Evolutionary conservation across 2,888 invertebrate genomes (phyloP).

Genomic region (Rhaphigaster nebulosa): DNA sequence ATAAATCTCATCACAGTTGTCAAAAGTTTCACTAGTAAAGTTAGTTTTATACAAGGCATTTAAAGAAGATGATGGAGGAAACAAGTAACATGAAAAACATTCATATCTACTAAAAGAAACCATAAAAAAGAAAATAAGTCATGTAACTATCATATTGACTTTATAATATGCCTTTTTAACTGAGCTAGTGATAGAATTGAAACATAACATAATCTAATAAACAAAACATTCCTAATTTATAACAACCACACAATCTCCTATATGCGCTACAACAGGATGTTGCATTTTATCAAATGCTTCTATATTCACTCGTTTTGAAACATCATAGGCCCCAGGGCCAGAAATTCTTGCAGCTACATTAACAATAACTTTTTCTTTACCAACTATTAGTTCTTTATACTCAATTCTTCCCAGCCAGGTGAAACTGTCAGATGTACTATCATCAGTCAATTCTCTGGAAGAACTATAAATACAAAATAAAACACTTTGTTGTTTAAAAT

Average conservation of each 20-base stretch:
- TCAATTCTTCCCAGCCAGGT: slow-evolving; percentile 31
- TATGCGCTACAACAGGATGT: neutral
- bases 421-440: slow-evolving; percentile 3
- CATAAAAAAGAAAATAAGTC: neutral
- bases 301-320: slow-evolving; percentile 17
- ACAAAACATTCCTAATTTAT: slow-evolving; percentile 25
- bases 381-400: slow-evolving; percentile 7
- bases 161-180: neutral
- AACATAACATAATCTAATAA: neutral
- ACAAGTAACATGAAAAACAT: neutral
- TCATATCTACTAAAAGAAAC: neutral
- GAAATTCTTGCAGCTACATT: slow-evolving; percentile 6
- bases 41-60: neutral
- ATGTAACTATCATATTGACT: neutral
- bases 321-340: slow-evolving; percentile 25
- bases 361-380: slow-evolving; percentile 30
- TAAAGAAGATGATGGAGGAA: neutral
- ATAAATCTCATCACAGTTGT: neutral
- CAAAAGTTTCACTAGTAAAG: neutral
- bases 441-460: slow-evolving; percentile 20
- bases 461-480: neutral
- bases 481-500: too few species aligned
- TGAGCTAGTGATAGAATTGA: neutral
- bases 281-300: slow-evolving; percentile 20
- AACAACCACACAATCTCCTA: slow-evolving; percentile 18